Conservation (phyloP, 2,113 vertebrate species). For the Antigone vipio region DNA sequence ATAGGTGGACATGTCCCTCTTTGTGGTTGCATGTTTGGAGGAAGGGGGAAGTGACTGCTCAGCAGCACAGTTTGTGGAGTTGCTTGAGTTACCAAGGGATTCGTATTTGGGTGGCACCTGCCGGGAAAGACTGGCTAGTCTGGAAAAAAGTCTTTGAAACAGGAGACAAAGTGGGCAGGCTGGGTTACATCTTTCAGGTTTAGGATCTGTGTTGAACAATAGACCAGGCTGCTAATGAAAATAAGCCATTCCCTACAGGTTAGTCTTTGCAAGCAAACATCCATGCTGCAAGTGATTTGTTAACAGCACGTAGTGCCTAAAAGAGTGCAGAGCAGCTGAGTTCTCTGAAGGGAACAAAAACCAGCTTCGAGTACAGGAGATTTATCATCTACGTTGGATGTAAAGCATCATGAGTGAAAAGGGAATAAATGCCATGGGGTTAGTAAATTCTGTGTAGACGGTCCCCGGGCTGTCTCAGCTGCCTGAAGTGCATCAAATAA, state of each 20-base stretch:
- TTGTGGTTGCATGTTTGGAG: not conserved
- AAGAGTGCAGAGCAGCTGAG: not conserved
- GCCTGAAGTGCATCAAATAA: not conserved
- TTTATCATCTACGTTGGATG: not conserved
- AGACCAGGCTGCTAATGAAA: not conserved
- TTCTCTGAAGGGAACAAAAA: not conserved
- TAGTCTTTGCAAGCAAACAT: not conserved
- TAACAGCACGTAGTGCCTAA: not conserved
- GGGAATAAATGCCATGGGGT: not conserved
- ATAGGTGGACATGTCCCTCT: not conserved
- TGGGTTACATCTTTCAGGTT: not conserved
- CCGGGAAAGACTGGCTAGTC: not conserved
- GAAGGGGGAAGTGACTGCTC: not conserved
- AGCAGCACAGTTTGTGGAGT: not conserved
- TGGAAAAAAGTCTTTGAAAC: not conserved
- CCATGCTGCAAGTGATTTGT: not conserved
- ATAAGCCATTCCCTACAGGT: not conserved
- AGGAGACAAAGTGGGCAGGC: not conserved
- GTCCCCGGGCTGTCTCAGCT: not conserved
- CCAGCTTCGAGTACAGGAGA: not conserved
- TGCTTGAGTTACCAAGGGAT: not conserved
- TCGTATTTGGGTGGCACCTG: not conserved
- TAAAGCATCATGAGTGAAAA: not conserved
- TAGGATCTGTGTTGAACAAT: not conserved
- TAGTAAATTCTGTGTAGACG: not conserved